Conservation (phyloP, 1,140 invertebrate species). For the Drosophila nikananu region DNA sequence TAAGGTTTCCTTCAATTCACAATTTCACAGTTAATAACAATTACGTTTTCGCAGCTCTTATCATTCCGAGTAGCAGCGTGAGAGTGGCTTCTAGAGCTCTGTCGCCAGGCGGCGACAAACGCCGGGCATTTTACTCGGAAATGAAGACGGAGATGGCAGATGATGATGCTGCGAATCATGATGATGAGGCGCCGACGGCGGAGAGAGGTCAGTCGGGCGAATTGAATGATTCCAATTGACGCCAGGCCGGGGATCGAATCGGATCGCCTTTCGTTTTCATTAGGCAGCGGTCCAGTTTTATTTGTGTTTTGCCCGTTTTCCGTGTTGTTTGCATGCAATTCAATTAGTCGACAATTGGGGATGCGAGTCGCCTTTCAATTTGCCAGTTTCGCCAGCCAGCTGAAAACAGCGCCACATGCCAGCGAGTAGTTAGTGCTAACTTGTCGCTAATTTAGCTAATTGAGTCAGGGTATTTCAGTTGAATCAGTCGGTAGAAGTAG, state of each 20-base stretch:
- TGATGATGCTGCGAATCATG: constrained; percentile 36
- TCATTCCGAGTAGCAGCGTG: constrained; percentile 30
- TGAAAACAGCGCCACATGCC: constrained; percentile 37
- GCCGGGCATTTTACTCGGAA: constrained; percentile 13
- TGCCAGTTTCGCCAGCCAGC: constrained; percentile 32
- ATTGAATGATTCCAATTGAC: constrained; percentile 56
- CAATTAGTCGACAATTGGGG: constrained; percentile 68
- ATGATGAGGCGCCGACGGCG: constrained; percentile 28
- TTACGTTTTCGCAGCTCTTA: constrained; percentile 58
- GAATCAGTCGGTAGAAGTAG: constrained; percentile 8
- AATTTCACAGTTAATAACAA: constrained; percentile 73
- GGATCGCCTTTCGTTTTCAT: constrained; percentile 71
- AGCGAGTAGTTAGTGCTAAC: constrained; percentile 57
- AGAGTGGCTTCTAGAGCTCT: constrained; percentile 1
- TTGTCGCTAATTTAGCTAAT: constrained; percentile 76
- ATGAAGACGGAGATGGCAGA: not conserved
- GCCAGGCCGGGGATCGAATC: constrained; percentile 14
- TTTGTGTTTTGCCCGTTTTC: constrained; percentile 32
- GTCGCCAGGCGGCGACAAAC: constrained; percentile 34
- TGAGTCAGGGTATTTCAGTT: constrained; percentile 56
- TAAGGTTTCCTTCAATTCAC: constrained; percentile 41
- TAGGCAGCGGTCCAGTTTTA: constrained; percentile 39
- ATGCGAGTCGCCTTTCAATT: constrained; percentile 75
- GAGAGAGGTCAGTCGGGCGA: constrained; percentile 47
- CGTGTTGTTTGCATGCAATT: constrained; percentile 67